These are phyloP conservation scores for Petrocephalus microphthalmus DNA, from an alignment of 2,113 vertebrate genomes.

Conservation along the genomic window DNA sequence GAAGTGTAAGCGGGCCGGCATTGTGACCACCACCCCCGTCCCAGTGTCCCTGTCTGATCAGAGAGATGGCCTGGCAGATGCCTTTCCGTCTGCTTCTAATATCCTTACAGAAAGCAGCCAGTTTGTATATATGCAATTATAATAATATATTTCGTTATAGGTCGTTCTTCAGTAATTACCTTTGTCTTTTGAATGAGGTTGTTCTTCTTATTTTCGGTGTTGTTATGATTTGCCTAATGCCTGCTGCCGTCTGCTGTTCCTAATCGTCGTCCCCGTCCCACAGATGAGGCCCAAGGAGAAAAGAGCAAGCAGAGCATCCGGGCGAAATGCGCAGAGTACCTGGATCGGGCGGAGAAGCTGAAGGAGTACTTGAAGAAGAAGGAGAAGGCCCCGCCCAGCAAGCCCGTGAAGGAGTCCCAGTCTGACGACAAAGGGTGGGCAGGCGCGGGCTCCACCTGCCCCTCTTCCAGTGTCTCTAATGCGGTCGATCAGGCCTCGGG, in stretches of 20 bases:
- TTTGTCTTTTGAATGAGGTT: not conserved
- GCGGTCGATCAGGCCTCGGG: not conserved
- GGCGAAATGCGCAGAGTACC: conserved; percentile 81
- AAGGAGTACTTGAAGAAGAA: conserved; percentile 91
- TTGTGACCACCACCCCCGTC: not conserved
- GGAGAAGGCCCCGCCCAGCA: conserved; percentile 71
- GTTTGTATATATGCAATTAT: not conserved
- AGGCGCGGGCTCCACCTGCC: not conserved
- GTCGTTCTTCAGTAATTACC: not conserved
- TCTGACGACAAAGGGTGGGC: conserved; percentile 88
- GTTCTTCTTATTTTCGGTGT: not conserved
- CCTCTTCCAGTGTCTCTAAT: not conserved
- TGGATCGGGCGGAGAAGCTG: conserved; percentile 91
- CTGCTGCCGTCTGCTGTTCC: not conserved
- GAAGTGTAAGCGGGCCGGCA: conserved; percentile 73
- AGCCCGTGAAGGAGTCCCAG: conserved; percentile 86
- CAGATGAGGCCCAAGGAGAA: conserved; percentile 91
- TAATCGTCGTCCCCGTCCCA: conserved; percentile 15
- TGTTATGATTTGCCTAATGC: not conserved
- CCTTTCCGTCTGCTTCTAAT: not conserved
- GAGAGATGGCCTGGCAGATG: not conserved
- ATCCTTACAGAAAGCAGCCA: not conserved
- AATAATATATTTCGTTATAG: not conserved
- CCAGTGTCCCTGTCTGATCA: not conserved
- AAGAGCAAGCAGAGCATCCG: conserved; percentile 91